Evolutionary conservation across 1,140 invertebrate species (phyloP), one percentile per base, ranked within the genome.

Genomic region (Ylistrum balloti): DNA sequence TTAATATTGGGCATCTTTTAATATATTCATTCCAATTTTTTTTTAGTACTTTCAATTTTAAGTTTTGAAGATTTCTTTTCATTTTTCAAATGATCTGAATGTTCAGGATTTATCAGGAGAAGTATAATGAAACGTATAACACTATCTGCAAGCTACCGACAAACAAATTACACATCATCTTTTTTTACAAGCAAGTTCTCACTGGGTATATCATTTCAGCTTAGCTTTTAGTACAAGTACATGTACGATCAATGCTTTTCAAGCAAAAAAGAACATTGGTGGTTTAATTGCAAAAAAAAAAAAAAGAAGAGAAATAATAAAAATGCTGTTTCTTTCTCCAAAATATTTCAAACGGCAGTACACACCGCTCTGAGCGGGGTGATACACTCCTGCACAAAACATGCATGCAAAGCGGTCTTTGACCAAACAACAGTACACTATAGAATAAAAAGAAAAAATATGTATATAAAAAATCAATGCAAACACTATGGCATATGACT

Each of bases 201-300:
- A 74, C 56, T 74, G 56, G 56, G 56, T 74, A 28, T 74, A 74
- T n/a, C 20, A 74, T n/a, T 74, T 74, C 11, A 74, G 56, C 56
- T 74, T 28, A 74, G 56, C 56, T 74, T 74, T 74, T 74, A 74
- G 56, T 74, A 74, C 56, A 74, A 74, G 28, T 74, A 74, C 56
- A 74, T 74, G 56, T 74, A 74, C 56, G 17, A 74, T 74, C 22
- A 74, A 74, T 74, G 56, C 56, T 74, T 74, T 74, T 74, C 56
- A 74, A 74, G 56, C 56, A 74, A 74, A 56, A 74, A 74, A 74
- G 56, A 74, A 74, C 56, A 74, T 74, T 74, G 56, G 56, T 74
- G 56, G 56, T 74, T 74, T 74, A 28, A 17, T 74, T 11, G 22
- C 22, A n/a, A 74, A 74, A 74, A 74, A 74, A 74, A 74, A 2